Evolutionary conservation across 2,113 vertebrate species (phyloP).

Genomic region (Leptocoma aspasia): DNA sequence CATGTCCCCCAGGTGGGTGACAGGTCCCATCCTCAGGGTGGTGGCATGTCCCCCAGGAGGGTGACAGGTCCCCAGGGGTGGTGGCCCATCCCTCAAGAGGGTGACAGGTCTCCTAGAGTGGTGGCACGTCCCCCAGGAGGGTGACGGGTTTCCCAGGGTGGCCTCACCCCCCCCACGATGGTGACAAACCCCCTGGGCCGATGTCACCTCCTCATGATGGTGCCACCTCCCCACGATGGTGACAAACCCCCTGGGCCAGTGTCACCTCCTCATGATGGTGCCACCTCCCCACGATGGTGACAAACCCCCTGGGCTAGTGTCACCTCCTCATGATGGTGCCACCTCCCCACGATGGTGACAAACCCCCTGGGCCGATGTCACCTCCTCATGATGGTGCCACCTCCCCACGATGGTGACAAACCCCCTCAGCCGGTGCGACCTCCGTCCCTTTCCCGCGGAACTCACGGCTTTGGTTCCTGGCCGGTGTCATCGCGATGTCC

Average conservation of each 20-base stretch:
- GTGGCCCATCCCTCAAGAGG: too few relatives aligned
- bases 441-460: rapidly evolving
- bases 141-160: neutral
- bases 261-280: too few relatives aligned
- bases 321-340: neutral
- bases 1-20: neutral
- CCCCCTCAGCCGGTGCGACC: neutral
- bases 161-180: neutral
- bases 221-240: neutral
- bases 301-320: neutral
- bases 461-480: neutral
- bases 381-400: neutral
- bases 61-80: too few relatives aligned
- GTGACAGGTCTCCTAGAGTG: too few relatives aligned
- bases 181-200: neutral
- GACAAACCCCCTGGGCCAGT: neutral
- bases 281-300: too few relatives aligned
- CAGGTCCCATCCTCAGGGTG: too few relatives aligned
- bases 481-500: rapidly evolving
- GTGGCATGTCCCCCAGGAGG: too few relatives aligned
- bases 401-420: rapidly evolving
- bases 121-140: neutral
- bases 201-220: too few relatives aligned
- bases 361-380: rapidly evolving
- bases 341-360: neutral